Conservation (phyloP, 2,888 invertebrate genomes). For the Hypercompe scribonia region DNA sequence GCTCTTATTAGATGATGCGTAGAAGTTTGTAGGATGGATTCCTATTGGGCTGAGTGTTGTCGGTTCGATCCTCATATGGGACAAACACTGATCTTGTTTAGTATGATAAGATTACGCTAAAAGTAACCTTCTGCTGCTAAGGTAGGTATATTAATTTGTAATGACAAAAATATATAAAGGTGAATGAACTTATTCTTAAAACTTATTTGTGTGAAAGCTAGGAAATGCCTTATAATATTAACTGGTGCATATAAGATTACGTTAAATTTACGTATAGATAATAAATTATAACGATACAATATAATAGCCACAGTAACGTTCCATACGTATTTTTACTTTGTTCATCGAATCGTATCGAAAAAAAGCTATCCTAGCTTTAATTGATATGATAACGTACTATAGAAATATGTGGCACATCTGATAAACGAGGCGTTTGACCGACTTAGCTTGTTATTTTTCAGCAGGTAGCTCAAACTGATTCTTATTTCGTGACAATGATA, state of each 20-base stretch:
- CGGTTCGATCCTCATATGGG: no score
- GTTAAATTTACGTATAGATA: background rate
- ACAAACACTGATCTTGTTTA: no score
- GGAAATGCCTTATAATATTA: background rate
- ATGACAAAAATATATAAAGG: background rate
- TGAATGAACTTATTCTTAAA: background rate
- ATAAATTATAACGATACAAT: background rate
- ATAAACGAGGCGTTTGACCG: background rate
- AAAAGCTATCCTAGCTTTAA: background rate
- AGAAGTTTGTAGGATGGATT: no score
- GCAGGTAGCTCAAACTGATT: background rate
- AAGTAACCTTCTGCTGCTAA: no score
- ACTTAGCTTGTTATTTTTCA: background rate
- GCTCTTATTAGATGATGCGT: no score
- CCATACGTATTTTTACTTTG: background rate
- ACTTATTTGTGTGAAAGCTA: slow-evolving; percentile 5
- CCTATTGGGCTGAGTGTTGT: no score
- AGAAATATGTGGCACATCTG: background rate
- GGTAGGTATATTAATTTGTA: background rate
- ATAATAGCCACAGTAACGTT: background rate
- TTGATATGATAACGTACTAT: background rate
- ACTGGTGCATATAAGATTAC: background rate
- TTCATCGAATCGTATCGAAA: background rate
- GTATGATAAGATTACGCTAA: no score
- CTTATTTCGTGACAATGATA: background rate